A percentile compares a stretch with the other conserved stretches of the same genome.
Conservation (phyloP, 2,113 vertebrate genomes). For the Australoheros scitulus region DNA sequence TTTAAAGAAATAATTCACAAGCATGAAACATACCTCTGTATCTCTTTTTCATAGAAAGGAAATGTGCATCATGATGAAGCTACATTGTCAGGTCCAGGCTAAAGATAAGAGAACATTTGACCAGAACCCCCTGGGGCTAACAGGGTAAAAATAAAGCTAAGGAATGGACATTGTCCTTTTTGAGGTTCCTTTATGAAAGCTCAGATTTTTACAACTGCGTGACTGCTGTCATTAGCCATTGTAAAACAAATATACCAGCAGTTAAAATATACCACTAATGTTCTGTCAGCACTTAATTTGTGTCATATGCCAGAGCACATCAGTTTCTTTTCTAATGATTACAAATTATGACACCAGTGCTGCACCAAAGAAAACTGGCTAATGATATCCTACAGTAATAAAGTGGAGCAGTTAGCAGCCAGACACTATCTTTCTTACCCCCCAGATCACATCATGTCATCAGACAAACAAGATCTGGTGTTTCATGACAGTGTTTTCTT, state of each 20-base stretch:
- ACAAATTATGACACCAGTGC: not conserved
- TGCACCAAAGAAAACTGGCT: constrained; percentile 15
- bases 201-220: not conserved
- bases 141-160: no score
- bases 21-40: not conserved
- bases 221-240: not conserved
- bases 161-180: not conserved
- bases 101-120: not conserved
- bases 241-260: not conserved
- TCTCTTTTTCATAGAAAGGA: not conserved
- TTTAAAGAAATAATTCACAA: not conserved
- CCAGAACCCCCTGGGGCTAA: not conserved
- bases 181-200: not conserved
- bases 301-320: not conserved
- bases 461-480: constrained; percentile 30
- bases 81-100: not conserved
- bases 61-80: not conserved
- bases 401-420: constrained; percentile 39
- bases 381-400: constrained; percentile 36
- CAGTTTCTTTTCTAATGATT: not conserved
- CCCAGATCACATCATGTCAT: constrained; percentile 34
- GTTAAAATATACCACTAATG: not conserved
- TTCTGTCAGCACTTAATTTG: not conserved
- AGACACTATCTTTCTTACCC: constrained; percentile 32
- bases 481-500: constrained; percentile 12